Conservation (phyloP, 2,797 vertebrate genomes). For the Hippoglossus hippoglossus region DNA sequence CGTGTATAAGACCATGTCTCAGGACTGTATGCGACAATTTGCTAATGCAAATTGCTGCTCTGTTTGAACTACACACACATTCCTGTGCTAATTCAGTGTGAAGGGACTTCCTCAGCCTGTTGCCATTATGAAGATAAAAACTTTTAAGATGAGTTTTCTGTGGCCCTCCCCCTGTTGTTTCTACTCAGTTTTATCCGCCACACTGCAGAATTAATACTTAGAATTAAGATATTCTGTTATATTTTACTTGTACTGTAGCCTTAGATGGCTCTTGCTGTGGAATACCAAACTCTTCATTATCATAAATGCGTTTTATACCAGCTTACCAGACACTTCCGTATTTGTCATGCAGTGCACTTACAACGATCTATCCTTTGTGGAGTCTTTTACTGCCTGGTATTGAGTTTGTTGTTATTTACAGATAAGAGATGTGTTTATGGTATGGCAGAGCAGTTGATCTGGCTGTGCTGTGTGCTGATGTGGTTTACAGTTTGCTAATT, state of each 20-base stretch:
- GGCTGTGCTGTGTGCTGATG: conserved; percentile 55
- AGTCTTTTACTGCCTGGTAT: conserved; percentile 52
- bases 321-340: conserved; percentile 33
- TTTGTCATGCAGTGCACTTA: conserved; percentile 50
- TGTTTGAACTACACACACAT: conserved; percentile 37
- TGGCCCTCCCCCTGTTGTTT: conserved; percentile 18
- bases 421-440: conserved; percentile 69
- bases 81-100: conserved; percentile 36
- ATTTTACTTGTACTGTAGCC: conserved; percentile 3
- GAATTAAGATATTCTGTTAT: conserved; percentile 44
- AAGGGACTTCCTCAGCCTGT: conserved; percentile 21
- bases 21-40: too few relatives aligned
- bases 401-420: conserved; percentile 73
- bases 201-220: conserved; percentile 33
- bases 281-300: conserved; percentile 43
- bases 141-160: conserved; percentile 32
- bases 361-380: conserved; percentile 55
- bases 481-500: conserved; percentile 79
- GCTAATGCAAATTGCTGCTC: not conserved
- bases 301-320: conserved; percentile 52
- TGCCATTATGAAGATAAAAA: conserved; percentile 35
- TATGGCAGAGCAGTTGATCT: conserved; percentile 57
- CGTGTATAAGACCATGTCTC: too few relatives aligned
- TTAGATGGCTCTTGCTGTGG: conserved; percentile 32
- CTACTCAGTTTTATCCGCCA: conserved; percentile 23